These are phyloP conservation scores for Catocala fraxini DNA, from an alignment of 2,888 invertebrate species.

Conservation along the genomic window DNA sequence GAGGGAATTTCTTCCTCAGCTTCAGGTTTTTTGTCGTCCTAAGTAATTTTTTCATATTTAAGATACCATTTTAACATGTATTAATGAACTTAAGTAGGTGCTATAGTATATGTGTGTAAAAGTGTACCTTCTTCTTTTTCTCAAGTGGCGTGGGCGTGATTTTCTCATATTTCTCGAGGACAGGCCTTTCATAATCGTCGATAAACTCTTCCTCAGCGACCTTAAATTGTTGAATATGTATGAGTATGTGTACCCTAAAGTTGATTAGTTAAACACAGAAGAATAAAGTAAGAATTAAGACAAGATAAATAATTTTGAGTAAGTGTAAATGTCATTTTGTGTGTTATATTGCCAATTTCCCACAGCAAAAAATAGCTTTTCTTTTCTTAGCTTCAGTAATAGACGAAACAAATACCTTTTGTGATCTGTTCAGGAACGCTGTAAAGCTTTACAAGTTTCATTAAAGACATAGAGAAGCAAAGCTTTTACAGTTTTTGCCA, in stretches of 20 bases:
- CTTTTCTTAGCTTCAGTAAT: background rate
- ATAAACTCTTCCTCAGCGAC: conserved; percentile 81
- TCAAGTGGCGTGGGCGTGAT: conserved; percentile 82
- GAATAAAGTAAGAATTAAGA: conserved; percentile 18
- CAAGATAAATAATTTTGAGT: conserved; percentile 11
- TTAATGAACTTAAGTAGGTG: conserved; percentile 14
- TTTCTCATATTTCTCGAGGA: conserved; percentile 91
- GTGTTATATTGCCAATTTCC: conserved; percentile 3
- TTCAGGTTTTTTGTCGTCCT: conserved; percentile 70
- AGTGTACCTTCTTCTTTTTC: conserved; percentile 85
- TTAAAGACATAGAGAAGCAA: conserved; percentile 59
- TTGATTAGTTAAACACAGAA: conserved; percentile 19
- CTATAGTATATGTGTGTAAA: conserved; percentile 24
- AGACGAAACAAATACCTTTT: conserved; percentile 13
- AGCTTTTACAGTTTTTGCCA: conserved; percentile 62
- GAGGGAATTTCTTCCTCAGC: conserved; percentile 72
- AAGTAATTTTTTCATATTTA: conserved; percentile 39
- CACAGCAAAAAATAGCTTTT: background rate
- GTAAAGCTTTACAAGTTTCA: conserved; percentile 17
- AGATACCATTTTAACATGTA: background rate
- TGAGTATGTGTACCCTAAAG: conserved; percentile 33
- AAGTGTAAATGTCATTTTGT: conserved; percentile 19
- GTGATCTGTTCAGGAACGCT: conserved; percentile 28
- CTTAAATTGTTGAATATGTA: conserved; percentile 63
- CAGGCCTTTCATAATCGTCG: conserved; percentile 93